These are phyloP conservation scores for Coccyzus lansbergi DNA, from an alignment of 2,797 vertebrate species.

Conservation along the genomic window DNA sequence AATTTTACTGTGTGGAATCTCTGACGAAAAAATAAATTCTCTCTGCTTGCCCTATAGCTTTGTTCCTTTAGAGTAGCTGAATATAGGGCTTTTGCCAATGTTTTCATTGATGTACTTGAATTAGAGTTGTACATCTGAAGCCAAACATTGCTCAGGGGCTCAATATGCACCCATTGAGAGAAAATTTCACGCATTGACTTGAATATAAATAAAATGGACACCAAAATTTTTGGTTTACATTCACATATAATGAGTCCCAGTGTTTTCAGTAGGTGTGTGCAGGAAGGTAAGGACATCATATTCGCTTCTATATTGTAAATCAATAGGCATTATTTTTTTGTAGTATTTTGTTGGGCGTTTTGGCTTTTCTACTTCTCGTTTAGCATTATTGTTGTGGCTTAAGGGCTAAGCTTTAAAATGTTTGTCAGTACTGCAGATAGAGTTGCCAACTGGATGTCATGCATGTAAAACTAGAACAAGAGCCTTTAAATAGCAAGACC, in stretches of 20 bases:
- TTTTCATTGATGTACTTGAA: neutral
- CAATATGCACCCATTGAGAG: neutral
- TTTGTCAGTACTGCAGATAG: neutral
- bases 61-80: neutral
- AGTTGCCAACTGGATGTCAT: slow-evolving; percentile 37
- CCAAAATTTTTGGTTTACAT: neutral
- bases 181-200: neutral
- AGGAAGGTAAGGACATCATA: neutral
- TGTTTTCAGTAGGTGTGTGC: neutral
- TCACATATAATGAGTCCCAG: neutral
- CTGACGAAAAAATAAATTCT: neutral
- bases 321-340: neutral
- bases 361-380: neutral
- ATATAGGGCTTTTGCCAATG: neutral
- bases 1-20: neutral
- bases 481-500: slow-evolving; percentile 24
- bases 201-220: neutral
- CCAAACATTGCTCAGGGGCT: neutral
- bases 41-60: neutral
- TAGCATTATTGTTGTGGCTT: neutral
- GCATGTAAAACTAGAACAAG: slow-evolving; percentile 31
- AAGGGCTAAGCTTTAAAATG: neutral
- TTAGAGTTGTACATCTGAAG: neutral
- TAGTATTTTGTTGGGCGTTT: neutral
- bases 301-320: neutral